These are phyloP conservation scores for Drosophila insularis DNA, from an alignment of 1,140 invertebrate genomes.

Conservation along the genomic window DNA sequence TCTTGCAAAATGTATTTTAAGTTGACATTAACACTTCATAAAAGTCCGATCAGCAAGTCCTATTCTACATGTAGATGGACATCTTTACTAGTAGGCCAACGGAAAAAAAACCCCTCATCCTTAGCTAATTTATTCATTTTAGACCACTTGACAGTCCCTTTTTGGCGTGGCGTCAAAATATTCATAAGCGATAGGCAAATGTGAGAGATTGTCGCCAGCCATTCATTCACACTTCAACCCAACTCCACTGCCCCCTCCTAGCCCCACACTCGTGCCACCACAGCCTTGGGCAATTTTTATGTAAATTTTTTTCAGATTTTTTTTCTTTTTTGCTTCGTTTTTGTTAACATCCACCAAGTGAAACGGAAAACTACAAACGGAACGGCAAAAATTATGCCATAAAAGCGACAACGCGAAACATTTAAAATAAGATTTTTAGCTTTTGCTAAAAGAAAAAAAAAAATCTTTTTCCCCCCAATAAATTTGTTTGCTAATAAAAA, in stretches of 20 bases:
- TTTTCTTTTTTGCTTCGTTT: neutral
- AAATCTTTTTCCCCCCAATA: conserved; percentile 38
- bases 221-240: conserved; percentile 9
- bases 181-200: conserved; percentile 71
- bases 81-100: neutral
- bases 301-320: conserved; percentile 41
- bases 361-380: conserved; percentile 58
- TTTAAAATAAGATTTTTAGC: conserved; percentile 68
- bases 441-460: neutral
- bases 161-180: conserved; percentile 59
- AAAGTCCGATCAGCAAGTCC: conserved; percentile 61
- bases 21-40: conserved; percentile 62
- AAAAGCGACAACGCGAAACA: conserved; percentile 67
- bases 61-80: neutral
- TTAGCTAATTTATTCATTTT: conserved; percentile 70
- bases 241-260: conserved; percentile 5
- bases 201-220: conserved; percentile 43
- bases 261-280: conserved; percentile 2
- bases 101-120: neutral
- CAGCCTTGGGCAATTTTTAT: conserved; percentile 60
- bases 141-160: conserved; percentile 52
- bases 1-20: conserved; percentile 29
- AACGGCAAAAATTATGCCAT: conserved; percentile 54
- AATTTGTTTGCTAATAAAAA: conserved; percentile 65
- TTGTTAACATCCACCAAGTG: conserved; percentile 3